phyloP scores from a whole-genome alignment of 2,888 invertebrate genomes.

The Belgica antarctica region DNA sequence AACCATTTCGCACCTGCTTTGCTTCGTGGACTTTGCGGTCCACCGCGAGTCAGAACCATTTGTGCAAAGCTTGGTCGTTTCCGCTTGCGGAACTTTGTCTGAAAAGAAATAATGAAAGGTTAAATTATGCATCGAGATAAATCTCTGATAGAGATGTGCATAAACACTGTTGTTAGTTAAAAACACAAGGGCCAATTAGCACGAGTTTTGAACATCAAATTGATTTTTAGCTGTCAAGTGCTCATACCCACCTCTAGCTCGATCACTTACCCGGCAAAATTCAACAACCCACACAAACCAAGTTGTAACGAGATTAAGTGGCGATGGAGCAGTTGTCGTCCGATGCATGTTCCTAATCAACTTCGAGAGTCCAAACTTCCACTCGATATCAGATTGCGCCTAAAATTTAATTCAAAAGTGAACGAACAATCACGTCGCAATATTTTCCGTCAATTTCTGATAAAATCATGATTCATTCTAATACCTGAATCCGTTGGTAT shows the following conservation, averaged over 20 bases:
- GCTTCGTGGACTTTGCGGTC: slow-evolving; percentile 74
- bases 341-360: slow-evolving; percentile 97
- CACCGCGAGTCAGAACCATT: slow-evolving; percentile 66
- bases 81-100: slow-evolving; percentile 66
- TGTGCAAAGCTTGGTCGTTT: slow-evolving; percentile 81
- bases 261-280: slow-evolving; percentile 71
- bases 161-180: no score
- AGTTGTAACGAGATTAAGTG: slow-evolving; percentile 93
- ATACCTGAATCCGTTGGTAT: slow-evolving; percentile 96
- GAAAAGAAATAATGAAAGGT: no score
- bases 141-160: no score
- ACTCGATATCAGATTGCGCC: slow-evolving; percentile 99
- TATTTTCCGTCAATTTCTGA: not conserved
- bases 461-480: slow-evolving; percentile 46
- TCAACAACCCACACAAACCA: slow-evolving; percentile 85
- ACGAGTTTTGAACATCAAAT: slow-evolving; percentile 39
- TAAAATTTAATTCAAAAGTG: slow-evolving; percentile 53
- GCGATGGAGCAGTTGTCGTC: slow-evolving; percentile 95
- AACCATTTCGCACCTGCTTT: slow-evolving; percentile 88
- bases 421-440: not conserved
- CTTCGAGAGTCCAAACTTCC: slow-evolving; percentile 99
- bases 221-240: no score
- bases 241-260: no score
- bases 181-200: slow-evolving; percentile 25
- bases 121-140: no score